Base-by-base conservation (phyloP, 2,888 invertebrate genomes). In the Drosophila setosimentum region DNA sequence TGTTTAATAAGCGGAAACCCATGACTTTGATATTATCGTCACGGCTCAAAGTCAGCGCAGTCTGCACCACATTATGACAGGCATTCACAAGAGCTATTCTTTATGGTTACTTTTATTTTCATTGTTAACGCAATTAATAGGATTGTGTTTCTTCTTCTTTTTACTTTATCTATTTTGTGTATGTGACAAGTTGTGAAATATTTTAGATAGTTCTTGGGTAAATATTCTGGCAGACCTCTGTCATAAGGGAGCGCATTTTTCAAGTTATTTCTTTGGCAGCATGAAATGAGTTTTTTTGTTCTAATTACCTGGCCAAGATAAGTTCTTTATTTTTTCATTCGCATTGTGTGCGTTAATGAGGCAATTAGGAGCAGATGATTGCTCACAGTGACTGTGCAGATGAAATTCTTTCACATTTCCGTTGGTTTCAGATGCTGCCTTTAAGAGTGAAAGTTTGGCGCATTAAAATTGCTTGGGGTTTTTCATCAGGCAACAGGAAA, bases 1-100 rank as follows among this genome's bases (percentile, higher is more conserved):
- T 64, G 78, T 62, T 81, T 78, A 84, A 80, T 76, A 78, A 78
- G 82, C 87, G 87, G 71, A 83, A 84, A 80, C 62, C 68, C 51
- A 55, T 61, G 68, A 45, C 55, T 77, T 63, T 64, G 61, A 66
- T 68, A 79, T 71, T 79, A 68, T 65, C 67, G 42, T 54, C 57
- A 50, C 45, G 29, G 37, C 35, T 50, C 54, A 59, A 65, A 59
- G 69, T 65, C 60, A 68, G 59, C 54, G n/a, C 21, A 3, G 49
- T 45, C 45, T 33, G 62, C 57, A 68, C 53, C 30, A 35, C 29
- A 53, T 33, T 71, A 35, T 71, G 70, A 29, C 71, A 59, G 49
- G 27, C 49, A 48, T n/a, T 59, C 42, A n/a, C 29, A 55, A 61
- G 55, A 60, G 62, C 59, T 58, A 57, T n/a, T 21, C 58, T 59